Evolutionary conservation across 2,113 vertebrate genomes (phyloP).

Genomic region (Saimiri boliviensis): DNA sequence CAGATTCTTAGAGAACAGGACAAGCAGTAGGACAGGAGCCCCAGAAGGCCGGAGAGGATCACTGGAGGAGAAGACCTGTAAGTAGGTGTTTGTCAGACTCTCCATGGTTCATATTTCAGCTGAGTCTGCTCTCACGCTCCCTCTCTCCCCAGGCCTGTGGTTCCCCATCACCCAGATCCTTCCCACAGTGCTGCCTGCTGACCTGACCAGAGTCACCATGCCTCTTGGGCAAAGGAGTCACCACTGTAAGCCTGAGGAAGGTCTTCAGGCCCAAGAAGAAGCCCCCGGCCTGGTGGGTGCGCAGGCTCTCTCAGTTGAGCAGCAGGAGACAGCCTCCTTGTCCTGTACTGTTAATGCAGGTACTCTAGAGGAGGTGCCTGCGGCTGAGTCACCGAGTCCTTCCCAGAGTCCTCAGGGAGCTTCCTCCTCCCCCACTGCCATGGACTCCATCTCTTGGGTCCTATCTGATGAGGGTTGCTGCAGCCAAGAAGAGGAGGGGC

Average conservation of each 20-base stretch:
- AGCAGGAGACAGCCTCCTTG: background rate
- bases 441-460: no score
- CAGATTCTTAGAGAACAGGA: background rate
- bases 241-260: background rate
- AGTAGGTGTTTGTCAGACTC: background rate
- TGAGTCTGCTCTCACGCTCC: background rate
- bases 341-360: background rate
- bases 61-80: background rate
- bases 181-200: background rate
- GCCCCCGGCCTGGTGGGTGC: no score
- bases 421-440: no score
- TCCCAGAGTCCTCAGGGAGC: no score
- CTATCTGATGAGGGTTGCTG: no score
- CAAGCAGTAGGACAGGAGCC: background rate
- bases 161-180: background rate
- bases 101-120: background rate
- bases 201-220: background rate
- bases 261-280: background rate
- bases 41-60: background rate
- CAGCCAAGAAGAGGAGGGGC: no score
- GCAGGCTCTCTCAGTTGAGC: fast-evolving
- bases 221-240: background rate
- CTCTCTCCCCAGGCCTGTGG: background rate
- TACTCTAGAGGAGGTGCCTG: background rate
- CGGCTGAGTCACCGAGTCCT: no score